A percentile compares a stretch with the other conserved stretches of the same genome.
Conservation (phyloP, 2,888 invertebrate species). For the Spodoptera picta region DNA sequence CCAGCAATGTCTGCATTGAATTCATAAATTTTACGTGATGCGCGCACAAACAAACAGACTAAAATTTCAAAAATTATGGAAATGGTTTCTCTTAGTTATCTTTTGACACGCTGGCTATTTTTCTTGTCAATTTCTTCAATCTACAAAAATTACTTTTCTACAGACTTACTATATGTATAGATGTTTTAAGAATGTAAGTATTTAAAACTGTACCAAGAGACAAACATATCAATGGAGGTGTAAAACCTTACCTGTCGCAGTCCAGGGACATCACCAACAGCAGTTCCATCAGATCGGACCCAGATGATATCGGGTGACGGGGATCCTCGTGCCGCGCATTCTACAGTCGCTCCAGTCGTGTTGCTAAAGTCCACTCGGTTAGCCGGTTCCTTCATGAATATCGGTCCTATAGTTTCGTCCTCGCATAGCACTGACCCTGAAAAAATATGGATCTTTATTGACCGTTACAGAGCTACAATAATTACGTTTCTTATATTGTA, state of each 20-base stretch:
- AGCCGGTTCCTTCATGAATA: slow-evolving; percentile 96
- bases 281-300: slow-evolving; percentile 96
- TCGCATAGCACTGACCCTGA: slow-evolving; percentile 89
- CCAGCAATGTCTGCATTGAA: no score
- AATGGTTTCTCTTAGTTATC: no score
- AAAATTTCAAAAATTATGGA: no score
- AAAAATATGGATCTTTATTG: slow-evolving; percentile 23
- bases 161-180: no score
- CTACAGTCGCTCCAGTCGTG: slow-evolving; percentile 97
- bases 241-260: slow-evolving; percentile 91
- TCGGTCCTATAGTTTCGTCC: slow-evolving; percentile 95
- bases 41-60: no score
- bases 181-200: neutral
- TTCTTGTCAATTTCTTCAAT: no score
- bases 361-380: slow-evolving; percentile 98
- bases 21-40: no score
- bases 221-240: no score
- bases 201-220: no score
- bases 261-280: slow-evolving; percentile 97
- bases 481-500: no score
- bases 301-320: slow-evolving; percentile 97
- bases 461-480: neutral
- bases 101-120: no score
- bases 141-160: no score
- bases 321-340: slow-evolving; percentile 96